Evolutionary conservation across 1,140 invertebrate genomes (phyloP).

Genomic region (Aphidius ervi): DNA sequence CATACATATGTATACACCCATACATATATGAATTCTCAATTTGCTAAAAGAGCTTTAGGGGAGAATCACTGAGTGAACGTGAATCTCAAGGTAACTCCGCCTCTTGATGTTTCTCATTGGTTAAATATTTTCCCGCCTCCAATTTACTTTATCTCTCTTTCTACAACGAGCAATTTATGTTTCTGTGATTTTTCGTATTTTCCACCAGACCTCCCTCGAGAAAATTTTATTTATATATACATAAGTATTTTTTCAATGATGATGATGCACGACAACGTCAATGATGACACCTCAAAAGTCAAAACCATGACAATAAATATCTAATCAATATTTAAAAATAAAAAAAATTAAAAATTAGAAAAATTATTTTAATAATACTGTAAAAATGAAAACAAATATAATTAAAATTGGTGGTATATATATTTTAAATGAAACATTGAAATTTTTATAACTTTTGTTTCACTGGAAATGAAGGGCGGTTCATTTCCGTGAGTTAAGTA

Average conservation of each 20-base stretch:
- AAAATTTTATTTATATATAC: slow-evolving; percentile 37
- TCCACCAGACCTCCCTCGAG: slow-evolving; percentile 34
- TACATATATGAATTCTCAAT: background rate
- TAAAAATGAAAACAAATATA: background rate
- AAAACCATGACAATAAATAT: background rate
- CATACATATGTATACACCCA: background rate
- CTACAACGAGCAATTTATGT: slow-evolving; percentile 18
- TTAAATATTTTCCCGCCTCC: slow-evolving; percentile 11
- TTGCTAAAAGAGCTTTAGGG: background rate
- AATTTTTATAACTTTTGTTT: slow-evolving; percentile 11
- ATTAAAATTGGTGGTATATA: background rate
- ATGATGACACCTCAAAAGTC: background rate
- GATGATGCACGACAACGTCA: background rate
- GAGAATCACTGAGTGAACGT: slow-evolving; percentile 7
- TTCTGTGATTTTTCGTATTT: slow-evolving; percentile 40
- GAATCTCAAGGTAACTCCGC: slow-evolving; percentile 13
- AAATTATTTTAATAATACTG: too few species aligned
- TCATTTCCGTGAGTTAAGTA: slow-evolving; percentile 15
- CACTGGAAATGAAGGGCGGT: slow-evolving; percentile 12
- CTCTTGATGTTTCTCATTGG: slow-evolving; percentile 12
- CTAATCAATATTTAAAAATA: background rate
- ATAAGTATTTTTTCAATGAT: slow-evolving; percentile 14
- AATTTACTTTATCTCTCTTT: slow-evolving; percentile 5
- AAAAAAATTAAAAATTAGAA: background rate
- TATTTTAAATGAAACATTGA: background rate